phyloP scores from a whole-genome alignment of 2,888 invertebrate genomes.

The Eupithecia vulgata region DNA sequence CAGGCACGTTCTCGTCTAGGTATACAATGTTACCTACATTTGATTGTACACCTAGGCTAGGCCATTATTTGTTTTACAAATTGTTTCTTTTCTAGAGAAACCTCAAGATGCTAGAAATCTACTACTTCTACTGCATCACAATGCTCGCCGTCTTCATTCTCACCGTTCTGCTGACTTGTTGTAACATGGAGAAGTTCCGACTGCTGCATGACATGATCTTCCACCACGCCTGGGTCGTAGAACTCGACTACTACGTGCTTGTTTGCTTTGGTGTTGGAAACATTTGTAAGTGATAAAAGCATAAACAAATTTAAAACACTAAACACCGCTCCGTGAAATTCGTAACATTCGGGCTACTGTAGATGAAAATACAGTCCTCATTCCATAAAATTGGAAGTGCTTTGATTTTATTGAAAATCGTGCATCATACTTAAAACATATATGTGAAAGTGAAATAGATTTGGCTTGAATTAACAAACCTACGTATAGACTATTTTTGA shows the following conservation, averaged over 20 bases:
- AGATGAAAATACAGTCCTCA: not conserved
- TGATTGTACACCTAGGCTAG: no score
- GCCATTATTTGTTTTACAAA: no score
- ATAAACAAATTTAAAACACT: not conserved
- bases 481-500: no score
- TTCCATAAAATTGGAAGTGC: not conserved
- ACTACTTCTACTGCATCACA: conserved; percentile 37
- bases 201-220: conserved; percentile 36
- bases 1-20: no score
- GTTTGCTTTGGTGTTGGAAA: conserved; percentile 21
- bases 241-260: conserved; percentile 6
- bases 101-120: conserved; percentile 30
- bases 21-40: no score
- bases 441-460: no score
- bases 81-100: conserved; percentile 26
- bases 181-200: conserved; percentile 24
- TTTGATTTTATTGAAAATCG: not conserved
- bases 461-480: no score
- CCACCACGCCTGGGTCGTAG: conserved; percentile 30
- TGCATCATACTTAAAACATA: no score
- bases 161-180: conserved; percentile 21
- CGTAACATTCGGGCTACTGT: not conserved
- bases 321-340: not conserved
- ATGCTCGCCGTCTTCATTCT: conserved; percentile 29
- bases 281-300: conserved; percentile 27